Evolutionary conservation across 2,113 vertebrate species (phyloP), one percentile per base, ranked within the genome.

Genomic region (Callipepla californica): DNA sequence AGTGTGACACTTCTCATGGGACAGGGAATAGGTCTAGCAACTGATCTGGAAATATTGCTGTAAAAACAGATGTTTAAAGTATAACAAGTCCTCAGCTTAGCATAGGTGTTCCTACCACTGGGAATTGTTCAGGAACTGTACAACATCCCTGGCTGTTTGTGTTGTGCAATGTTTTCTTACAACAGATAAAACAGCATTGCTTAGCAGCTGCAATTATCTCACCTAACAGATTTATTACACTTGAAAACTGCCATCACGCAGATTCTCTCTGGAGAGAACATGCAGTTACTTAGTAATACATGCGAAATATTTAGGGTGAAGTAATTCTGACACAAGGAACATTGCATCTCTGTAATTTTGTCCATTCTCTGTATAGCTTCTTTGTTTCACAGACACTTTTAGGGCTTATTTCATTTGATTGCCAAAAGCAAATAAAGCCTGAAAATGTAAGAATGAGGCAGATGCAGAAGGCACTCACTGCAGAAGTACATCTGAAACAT

Each of bases 231-330:
- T 83, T 94, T 74, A n/a, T 38, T 77, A 11, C 44, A 21, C 74
- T 77, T 88, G 76, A 88, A 93, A 93, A 55, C 47, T 63, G 34
- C 74, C 85, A 57, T 59, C 68, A 74, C 7, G 25, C 44, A 80
- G 55, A 74, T 38, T 26, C 6, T 78, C 28, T 77, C 80, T 68
- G 55, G 28, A 80, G 6, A 20, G 65, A 95, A 90, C 73, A 40
- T 6, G 9, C 57, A 78, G 76, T 80, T 90, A 72, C 57, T 90
- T 75, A 78, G 73, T 91, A 80, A 91, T 77, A 30, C 9, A 36
- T 38, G 81, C 50, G 44, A 95, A 87, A 62, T 80, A 87, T 50
- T 89, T 48, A 67, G 30, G 10, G 32, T 80, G 75, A 87, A 77
- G 59, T 42, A 87, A 85, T 58, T 74, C 25, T 77, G 87, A 42